Percentiles rank a stretch among this genome's conserved stretches.
Conservation (phyloP, 1,140 invertebrate genomes). For the Lucilia sericata region DNA sequence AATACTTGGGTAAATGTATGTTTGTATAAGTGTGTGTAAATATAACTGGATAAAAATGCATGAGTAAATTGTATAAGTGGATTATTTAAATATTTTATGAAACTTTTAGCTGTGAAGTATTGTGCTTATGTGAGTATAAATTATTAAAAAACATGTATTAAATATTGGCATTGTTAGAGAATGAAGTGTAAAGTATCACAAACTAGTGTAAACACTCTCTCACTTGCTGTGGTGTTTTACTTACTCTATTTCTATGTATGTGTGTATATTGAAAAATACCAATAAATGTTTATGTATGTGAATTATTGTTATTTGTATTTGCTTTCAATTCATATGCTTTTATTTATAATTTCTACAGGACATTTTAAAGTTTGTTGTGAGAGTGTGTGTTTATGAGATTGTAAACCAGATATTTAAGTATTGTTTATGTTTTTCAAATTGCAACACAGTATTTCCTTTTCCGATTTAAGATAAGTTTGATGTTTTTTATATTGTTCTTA, state of each 20-base stretch:
- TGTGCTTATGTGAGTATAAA: background rate
- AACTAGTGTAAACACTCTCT: background rate
- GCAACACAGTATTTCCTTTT: background rate
- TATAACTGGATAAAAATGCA: background rate
- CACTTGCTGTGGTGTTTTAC: background rate
- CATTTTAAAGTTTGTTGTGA: background rate
- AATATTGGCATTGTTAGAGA: background rate
- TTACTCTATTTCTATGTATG: background rate
- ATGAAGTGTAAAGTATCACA: background rate
- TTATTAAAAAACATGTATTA: background rate
- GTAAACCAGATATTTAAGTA: background rate
- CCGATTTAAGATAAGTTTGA: background rate
- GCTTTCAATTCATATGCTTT: background rate
- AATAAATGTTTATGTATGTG: background rate
- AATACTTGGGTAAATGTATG: background rate
- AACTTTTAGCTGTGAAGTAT: too few species aligned
- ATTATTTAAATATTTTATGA: too few species aligned
- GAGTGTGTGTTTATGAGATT: background rate
- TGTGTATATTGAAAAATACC: background rate
- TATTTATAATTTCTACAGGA: background rate
- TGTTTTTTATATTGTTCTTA: background rate
- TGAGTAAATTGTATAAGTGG: too few species aligned
- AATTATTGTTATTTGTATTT: background rate
- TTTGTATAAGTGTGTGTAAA: background rate
- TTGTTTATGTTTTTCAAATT: background rate